Conservation (phyloP, 2,888 invertebrate genomes). For the Parelbella ahira region DNA sequence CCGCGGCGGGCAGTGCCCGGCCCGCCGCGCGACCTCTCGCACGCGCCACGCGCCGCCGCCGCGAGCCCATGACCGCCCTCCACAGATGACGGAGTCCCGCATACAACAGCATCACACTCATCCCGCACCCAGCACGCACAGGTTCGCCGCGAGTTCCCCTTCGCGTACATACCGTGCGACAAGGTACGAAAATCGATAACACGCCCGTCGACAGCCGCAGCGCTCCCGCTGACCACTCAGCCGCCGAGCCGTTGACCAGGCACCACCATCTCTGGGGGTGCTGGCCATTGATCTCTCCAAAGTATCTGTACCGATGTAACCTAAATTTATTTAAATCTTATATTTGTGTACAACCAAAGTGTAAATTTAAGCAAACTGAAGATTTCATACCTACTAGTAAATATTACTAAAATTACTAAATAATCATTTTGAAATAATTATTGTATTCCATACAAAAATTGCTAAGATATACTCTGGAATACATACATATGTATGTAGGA, state of each 20-base stretch:
- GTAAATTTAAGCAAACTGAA: too few species aligned
- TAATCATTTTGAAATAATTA: too few species aligned
- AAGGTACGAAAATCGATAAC: conserved; percentile 71
- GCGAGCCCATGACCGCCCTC: conserved; percentile 69
- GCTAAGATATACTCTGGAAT: too few species aligned
- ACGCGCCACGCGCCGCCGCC: conserved; percentile 43
- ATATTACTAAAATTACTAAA: too few species aligned
- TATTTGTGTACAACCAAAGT: too few species aligned
- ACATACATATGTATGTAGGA: too few species aligned
- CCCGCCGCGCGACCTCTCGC: conserved; percentile 63
- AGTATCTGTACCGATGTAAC: too few species aligned
- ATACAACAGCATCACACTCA: conserved; percentile 50
- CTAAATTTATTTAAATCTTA: too few species aligned
- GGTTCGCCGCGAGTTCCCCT: conserved; percentile 41
- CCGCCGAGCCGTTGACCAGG: conserved; percentile 26
- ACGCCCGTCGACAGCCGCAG: conserved; percentile 42
- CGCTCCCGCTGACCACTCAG: conserved; percentile 45
- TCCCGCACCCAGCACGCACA: conserved; percentile 61
- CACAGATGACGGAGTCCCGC: conserved; percentile 80
- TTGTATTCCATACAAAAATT: too few species aligned
- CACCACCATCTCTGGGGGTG: conserved; percentile 7
- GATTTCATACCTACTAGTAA: too few species aligned
- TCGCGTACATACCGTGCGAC: conserved; percentile 47
- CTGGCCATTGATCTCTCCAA: not conserved
- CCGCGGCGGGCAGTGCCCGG: conserved; percentile 65